Percentiles rank a stretch among this genome's conserved stretches.
Evolutionary conservation across 2,888 invertebrate genomes (phyloP).

Genomic region (Platynereis dumerilii): DNA sequence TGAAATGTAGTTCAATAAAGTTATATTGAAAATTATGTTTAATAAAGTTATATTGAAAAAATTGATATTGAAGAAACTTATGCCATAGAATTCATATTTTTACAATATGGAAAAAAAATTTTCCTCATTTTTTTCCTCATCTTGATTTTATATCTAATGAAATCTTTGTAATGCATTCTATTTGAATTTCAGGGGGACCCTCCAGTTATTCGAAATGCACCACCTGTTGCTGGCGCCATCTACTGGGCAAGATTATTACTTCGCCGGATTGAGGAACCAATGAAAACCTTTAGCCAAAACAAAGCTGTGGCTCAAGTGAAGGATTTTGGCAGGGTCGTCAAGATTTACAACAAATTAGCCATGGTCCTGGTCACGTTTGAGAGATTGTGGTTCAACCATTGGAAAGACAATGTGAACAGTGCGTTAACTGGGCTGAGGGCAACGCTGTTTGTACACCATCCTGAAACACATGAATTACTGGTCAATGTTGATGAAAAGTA

Average conservation of each 20-base stretch:
- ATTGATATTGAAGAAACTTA: no score
- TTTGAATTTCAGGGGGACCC: slow-evolving; percentile 48
- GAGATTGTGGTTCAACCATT: slow-evolving; percentile 60
- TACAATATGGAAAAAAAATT: no score
- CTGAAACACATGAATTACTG: slow-evolving; percentile 51
- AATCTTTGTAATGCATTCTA: no score
- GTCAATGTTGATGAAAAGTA: slow-evolving; percentile 62
- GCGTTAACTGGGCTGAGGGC: slow-evolving; percentile 57
- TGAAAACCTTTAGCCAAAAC: slow-evolving; percentile 60
- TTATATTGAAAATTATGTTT: neutral
- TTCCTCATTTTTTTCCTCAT: no score
- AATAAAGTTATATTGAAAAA: no score
- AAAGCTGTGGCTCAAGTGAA: slow-evolving; percentile 56
- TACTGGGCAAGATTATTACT: slow-evolving; percentile 61
- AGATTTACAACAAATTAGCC: slow-evolving; percentile 52
- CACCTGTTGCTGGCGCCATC: slow-evolving; percentile 62
- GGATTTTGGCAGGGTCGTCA: slow-evolving; percentile 56
- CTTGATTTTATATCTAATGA: no score
- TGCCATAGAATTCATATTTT: no score
- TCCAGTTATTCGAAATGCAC: slow-evolving; percentile 58
- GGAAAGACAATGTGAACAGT: slow-evolving; percentile 58
- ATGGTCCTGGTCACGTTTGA: slow-evolving; percentile 62
- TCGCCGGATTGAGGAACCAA: slow-evolving; percentile 61
- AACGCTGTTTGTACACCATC: slow-evolving; percentile 57
- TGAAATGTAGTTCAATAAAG: neutral